Percentiles rank a stretch among this genome's conserved stretches.
These are phyloP conservation scores for Nomada flava DNA, from an alignment of 2,888 invertebrate species.

Conservation along the genomic window DNA sequence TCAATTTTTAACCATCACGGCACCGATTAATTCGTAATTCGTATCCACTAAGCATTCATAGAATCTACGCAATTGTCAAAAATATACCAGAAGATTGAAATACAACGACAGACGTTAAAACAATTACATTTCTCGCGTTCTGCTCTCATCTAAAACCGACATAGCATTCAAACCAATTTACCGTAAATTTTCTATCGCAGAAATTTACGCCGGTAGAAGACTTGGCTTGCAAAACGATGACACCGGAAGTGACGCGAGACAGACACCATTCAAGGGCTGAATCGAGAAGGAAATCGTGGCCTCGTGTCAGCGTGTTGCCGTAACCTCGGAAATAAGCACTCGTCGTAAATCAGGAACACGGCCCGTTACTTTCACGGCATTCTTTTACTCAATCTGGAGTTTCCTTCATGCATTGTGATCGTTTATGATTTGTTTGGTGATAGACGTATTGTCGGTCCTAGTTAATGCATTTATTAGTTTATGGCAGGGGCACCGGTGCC, in stretches of 20 bases:
- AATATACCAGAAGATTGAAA: too few relatives aligned
- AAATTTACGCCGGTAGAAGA: not conserved
- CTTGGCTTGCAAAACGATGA: not conserved
- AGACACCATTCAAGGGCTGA: not conserved
- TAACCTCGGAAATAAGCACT: conserved; percentile 65
- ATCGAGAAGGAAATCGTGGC: conserved; percentile 58
- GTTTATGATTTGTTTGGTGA: conserved; percentile 80
- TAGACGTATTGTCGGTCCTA: conserved; percentile 70
- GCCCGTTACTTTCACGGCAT: conserved; percentile 39
- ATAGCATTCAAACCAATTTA: too few relatives aligned
- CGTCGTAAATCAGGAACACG: conserved; percentile 63
- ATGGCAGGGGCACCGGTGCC: conserved; percentile 62
- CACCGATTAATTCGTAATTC: too few relatives aligned
- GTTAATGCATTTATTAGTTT: conserved; percentile 81
- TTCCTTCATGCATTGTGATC: conserved; percentile 70
- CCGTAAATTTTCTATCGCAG: too few relatives aligned
- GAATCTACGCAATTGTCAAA: too few relatives aligned
- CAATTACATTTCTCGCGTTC: too few relatives aligned
- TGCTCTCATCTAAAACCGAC: too few relatives aligned
- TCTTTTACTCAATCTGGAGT: conserved; percentile 46
- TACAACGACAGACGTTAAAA: too few relatives aligned
- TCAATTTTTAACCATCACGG: too few relatives aligned
- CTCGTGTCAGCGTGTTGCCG: conserved; percentile 77
- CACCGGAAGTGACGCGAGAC: not conserved
- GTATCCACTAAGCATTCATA: too few relatives aligned